Percentiles rank a stretch among this genome's conserved stretches.
These are phyloP conservation scores for Mythimna ferrago DNA, from an alignment of 2,888 invertebrate genomes.

Conservation along the genomic window DNA sequence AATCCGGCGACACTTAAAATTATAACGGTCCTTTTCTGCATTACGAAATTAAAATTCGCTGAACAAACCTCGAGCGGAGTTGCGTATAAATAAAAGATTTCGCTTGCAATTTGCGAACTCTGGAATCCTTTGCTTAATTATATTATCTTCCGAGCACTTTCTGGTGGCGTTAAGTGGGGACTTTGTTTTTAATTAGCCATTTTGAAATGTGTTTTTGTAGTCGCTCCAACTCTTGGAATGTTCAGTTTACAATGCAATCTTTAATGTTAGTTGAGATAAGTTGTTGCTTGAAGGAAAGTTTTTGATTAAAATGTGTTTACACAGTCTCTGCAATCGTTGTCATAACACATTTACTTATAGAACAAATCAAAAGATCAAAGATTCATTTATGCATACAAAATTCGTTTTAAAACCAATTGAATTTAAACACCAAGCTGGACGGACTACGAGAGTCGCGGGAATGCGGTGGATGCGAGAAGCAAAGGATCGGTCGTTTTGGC, in stretches of 20 bases:
- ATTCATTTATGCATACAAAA: too few species aligned
- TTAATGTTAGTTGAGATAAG: slow-evolving; percentile 26
- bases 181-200: slow-evolving; percentile 76
- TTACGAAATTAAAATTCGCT: slow-evolving; percentile 85
- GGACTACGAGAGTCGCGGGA: too few species aligned
- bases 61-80: slow-evolving; percentile 75
- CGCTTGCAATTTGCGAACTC: slow-evolving; percentile 78
- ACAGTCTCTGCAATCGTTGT: background rate
- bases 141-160: slow-evolving; percentile 72
- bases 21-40: slow-evolving; percentile 74
- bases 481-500: too few species aligned
- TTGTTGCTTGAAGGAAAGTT: slow-evolving; percentile 13
- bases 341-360: background rate
- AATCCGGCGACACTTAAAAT: slow-evolving; percentile 66
- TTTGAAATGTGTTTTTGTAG: slow-evolving; percentile 58
- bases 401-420: background rate
- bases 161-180: slow-evolving; percentile 71
- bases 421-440: background rate
- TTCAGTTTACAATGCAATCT: slow-evolving; percentile 50
- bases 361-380: too few species aligned
- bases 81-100: slow-evolving; percentile 81
- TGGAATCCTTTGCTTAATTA: slow-evolving; percentile 84
- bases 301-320: slow-evolving; percentile 34
- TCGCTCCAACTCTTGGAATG: slow-evolving; percentile 23
- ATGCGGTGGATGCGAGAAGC: too few species aligned